Evolutionary conservation across 2,888 invertebrate genomes (phyloP).

Genomic region (Zhengitettix transpicula): DNA sequence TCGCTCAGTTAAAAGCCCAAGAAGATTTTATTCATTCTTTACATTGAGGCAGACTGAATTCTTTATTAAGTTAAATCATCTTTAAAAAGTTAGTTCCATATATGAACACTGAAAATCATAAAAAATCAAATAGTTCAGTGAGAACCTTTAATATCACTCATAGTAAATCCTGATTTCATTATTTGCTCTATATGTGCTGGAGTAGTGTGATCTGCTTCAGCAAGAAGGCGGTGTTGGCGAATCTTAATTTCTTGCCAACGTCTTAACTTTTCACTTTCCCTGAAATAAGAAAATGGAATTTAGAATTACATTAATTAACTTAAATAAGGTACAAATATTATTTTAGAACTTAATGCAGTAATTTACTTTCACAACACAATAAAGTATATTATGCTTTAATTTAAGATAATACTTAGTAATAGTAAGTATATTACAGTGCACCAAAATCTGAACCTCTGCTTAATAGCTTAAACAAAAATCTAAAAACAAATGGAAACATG

Average conservation of each 20-base stretch:
- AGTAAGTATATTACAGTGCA: too few species aligned
- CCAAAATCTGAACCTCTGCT: too few species aligned
- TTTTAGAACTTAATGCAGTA: background rate
- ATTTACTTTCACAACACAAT: background rate
- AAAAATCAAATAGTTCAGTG: too few species aligned
- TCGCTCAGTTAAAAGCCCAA: too few species aligned
- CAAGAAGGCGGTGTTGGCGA: conserved; percentile 61
- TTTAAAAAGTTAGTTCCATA: too few species aligned
- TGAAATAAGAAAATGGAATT: conserved; percentile 21
- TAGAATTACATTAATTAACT: background rate
- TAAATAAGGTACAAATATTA: background rate
- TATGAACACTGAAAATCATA: too few species aligned
- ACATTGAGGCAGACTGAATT: too few species aligned
- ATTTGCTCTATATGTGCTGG: conserved; percentile 79
- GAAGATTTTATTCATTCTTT: too few species aligned
- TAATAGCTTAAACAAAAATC: too few species aligned
- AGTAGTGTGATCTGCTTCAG: conserved; percentile 49
- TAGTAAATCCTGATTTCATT: conserved; percentile 77
- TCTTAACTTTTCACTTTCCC: conserved; percentile 66
- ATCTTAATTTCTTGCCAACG: conserved; percentile 84
- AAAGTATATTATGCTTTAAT: background rate
- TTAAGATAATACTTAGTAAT: background rate
- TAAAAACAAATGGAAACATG: too few species aligned
- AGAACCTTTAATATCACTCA: conserved; percentile 79
- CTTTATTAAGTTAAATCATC: too few species aligned